phyloP scores from a whole-genome alignment of 2,797 vertebrate genomes.

The Morelia viridis region DNA sequence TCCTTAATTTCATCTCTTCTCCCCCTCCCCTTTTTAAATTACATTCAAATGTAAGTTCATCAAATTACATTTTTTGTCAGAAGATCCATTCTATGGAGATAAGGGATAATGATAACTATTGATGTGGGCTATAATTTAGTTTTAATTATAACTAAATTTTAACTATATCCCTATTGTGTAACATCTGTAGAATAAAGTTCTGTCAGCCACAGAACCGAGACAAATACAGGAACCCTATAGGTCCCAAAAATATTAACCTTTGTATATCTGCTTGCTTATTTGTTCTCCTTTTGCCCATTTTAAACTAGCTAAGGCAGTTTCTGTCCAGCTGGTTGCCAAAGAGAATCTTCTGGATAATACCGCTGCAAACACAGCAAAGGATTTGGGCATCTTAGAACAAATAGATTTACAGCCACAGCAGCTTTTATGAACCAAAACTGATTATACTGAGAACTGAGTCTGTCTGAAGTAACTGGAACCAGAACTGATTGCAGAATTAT shows the following conservation, averaged over 20 bases:
- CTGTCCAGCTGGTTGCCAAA: not conserved
- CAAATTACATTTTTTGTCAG: not conserved
- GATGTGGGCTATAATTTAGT: not conserved
- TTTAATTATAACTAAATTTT: not conserved
- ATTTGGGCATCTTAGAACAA: no score
- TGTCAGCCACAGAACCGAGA: not conserved
- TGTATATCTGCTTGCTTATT: not conserved
- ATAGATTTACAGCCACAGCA: no score
- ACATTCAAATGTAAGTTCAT: not conserved
- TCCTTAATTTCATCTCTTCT: not conserved
- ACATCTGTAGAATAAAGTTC: not conserved
- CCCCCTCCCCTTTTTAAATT: not conserved
- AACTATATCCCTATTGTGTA: not conserved
- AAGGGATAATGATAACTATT: not conserved
- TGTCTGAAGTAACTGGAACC: no score
- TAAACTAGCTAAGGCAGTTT: not conserved
- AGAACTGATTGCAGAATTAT: no score
- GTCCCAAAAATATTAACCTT: not conserved
- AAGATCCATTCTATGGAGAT: not conserved
- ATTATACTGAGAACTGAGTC: no score
- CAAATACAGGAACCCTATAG: not conserved
- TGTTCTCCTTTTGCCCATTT: not conserved
- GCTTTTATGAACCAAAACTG: no score
- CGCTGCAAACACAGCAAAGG: no score
- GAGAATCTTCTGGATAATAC: not conserved